These are phyloP conservation scores for Cotesia typhae DNA, from an alignment of 1,140 invertebrate genomes.

Conservation along the genomic window DNA sequence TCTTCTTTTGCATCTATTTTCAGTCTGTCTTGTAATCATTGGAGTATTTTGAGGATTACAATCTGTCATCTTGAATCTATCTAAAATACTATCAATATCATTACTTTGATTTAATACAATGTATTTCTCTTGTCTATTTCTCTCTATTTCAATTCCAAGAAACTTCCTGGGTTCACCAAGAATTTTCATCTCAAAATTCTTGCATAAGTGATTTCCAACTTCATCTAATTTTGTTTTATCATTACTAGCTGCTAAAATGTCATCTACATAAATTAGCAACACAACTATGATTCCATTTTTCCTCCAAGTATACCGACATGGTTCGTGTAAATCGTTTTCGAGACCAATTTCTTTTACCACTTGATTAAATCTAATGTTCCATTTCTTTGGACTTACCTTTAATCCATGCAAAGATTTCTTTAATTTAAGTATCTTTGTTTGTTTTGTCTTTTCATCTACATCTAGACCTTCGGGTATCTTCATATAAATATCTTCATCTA, in stretches of 20 bases:
- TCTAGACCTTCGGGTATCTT: background rate
- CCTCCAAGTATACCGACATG: conserved; percentile 51
- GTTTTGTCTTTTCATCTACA: background rate
- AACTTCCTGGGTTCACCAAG: conserved; percentile 29
- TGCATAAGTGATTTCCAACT: conserved; percentile 13
- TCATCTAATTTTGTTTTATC: conserved; percentile 21
- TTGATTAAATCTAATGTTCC: conserved; percentile 36
- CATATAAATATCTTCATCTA: conserved; percentile 45
- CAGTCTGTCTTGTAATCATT: conserved; percentile 41
- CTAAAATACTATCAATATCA: conserved; percentile 26
- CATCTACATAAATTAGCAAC: conserved; percentile 32
- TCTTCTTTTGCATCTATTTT: conserved; percentile 30
- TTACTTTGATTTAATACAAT: conserved; percentile 21
- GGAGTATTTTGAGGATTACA: conserved; percentile 25
- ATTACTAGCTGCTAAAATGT: conserved; percentile 30
- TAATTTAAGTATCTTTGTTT: conserved; percentile 41
- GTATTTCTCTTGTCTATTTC: conserved; percentile 22
- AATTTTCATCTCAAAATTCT: conserved; percentile 28
- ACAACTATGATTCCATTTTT: conserved; percentile 16
- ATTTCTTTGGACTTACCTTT: background rate
- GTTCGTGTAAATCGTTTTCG: conserved; percentile 41
- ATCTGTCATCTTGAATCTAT: conserved; percentile 31
- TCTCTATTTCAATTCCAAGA: conserved; percentile 22
- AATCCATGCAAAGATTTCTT: conserved; percentile 50
- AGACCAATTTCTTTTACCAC: conserved; percentile 17